Percentiles rank a stretch among this genome's conserved stretches.
These are phyloP conservation scores for Limnephilus auricula DNA, from an alignment of 2,888 invertebrate genomes.

Conservation along the genomic window DNA sequence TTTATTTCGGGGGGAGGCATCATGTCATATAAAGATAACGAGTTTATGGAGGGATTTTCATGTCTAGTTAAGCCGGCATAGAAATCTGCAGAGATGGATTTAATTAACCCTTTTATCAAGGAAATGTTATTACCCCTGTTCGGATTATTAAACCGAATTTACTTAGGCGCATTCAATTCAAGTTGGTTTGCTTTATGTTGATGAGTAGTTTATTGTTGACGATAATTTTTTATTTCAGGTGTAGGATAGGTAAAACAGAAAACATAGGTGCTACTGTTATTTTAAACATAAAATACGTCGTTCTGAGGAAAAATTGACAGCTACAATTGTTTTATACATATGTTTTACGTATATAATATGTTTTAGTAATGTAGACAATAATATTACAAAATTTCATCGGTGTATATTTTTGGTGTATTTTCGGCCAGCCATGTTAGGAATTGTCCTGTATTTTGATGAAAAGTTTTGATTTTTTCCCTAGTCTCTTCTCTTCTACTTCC, in stretches of 20 bases:
- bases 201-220: background rate
- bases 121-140: background rate
- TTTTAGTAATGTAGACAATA: no score
- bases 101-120: background rate
- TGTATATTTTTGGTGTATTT: no score
- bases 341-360: no score
- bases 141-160: background rate
- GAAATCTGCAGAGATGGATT: background rate
- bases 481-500: no score
- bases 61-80: background rate
- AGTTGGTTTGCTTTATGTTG: background rate
- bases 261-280: background rate
- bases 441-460: no score
- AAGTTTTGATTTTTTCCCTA: no score
- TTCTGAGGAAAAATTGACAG: no score
- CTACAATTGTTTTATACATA: no score
- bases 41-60: background rate
- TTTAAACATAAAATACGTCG: no score
- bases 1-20: background rate
- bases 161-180: background rate
- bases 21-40: background rate
- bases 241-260: background rate
- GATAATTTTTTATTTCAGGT: background rate
- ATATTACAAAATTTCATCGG: no score
- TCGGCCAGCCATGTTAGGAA: no score